Conservation (phyloP, 2,888 invertebrate species). For the Mesorhabditis sp. region DNA sequence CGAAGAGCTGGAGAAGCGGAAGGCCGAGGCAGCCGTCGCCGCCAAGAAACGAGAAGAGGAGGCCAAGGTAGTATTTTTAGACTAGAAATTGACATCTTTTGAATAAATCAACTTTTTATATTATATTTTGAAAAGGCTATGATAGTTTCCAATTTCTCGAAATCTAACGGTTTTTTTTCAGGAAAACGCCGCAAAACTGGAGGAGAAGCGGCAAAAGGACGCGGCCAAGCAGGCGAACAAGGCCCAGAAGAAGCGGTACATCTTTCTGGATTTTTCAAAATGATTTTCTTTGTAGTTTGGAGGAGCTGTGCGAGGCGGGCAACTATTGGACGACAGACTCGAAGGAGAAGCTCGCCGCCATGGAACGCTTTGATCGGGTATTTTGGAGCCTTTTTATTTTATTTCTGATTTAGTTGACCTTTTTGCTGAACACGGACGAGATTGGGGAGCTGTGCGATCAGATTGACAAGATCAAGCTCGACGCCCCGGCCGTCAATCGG, state of each 20-base stretch:
- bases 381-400: neutral
- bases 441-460: slow-evolving; percentile 38
- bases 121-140: no score
- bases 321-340: slow-evolving; percentile 45
- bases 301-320: slow-evolving; percentile 21
- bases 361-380: slow-evolving; percentile 46
- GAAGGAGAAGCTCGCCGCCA: slow-evolving; percentile 34
- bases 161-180: no score
- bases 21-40: slow-evolving; percentile 71
- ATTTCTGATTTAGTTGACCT: slow-evolving; percentile 31
- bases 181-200: no score
- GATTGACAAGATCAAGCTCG: slow-evolving; percentile 23
- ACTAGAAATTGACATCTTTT: no score
- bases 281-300: neutral
- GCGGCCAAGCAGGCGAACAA: no score
- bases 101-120: no score
- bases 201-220: slow-evolving; percentile 56
- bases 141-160: no score
- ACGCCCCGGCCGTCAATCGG: slow-evolving; percentile 20
- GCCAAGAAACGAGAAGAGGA: slow-evolving; percentile 10
- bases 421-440: slow-evolving; percentile 37
- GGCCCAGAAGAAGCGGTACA: neutral
- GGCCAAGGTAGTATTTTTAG: no score
- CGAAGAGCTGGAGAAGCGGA: slow-evolving; percentile 67
- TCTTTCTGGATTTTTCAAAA: no score